A percentile compares a stretch with the other conserved stretches of the same genome.
phyloP scores from a whole-genome alignment of 2,888 invertebrate species.

The Mythimna loreyi region DNA sequence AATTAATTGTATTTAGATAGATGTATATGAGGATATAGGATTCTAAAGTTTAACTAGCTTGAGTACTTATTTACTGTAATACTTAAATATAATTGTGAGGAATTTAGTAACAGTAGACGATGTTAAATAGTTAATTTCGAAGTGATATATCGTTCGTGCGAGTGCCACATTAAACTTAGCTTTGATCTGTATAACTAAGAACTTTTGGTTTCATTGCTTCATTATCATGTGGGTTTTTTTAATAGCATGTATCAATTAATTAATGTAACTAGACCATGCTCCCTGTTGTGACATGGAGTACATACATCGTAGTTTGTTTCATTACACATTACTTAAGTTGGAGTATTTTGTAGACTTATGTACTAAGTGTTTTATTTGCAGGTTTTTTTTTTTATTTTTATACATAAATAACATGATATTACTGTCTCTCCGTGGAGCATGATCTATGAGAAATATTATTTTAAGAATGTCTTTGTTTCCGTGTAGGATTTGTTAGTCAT shows the following conservation, averaged over 20 bases:
- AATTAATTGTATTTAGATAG: neutral
- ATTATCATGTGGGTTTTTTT: constrained; percentile 90
- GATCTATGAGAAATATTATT: constrained; percentile 50
- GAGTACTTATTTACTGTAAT: neutral
- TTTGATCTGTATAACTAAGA: constrained; percentile 72
- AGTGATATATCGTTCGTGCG: constrained; percentile 67
- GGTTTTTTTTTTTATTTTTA: constrained; percentile 13
- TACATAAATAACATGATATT: constrained; percentile 20
- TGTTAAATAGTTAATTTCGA: constrained; percentile 6
- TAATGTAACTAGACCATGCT: constrained; percentile 75
- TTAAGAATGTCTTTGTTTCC: constrained; percentile 63
- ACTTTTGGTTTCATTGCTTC: constrained; percentile 80
- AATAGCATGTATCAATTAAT: constrained; percentile 84
- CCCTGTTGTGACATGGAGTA: constrained; percentile 62
- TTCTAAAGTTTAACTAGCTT: neutral
- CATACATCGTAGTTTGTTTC: constrained; percentile 44
- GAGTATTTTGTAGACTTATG: constrained; percentile 43
- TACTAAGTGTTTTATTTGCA: constrained; percentile 48
- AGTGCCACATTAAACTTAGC: constrained; percentile 65
- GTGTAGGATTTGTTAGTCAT: constrained; percentile 69
- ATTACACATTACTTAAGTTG: constrained; percentile 12
- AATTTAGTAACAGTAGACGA: neutral
- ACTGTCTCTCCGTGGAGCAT: constrained; percentile 53
- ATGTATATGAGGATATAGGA: neutral
- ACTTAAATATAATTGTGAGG: neutral